These are phyloP conservation scores for Ctenochaetus hawaiiensis DNA, from an alignment of 2,797 vertebrate species.

Conservation along the genomic window DNA sequence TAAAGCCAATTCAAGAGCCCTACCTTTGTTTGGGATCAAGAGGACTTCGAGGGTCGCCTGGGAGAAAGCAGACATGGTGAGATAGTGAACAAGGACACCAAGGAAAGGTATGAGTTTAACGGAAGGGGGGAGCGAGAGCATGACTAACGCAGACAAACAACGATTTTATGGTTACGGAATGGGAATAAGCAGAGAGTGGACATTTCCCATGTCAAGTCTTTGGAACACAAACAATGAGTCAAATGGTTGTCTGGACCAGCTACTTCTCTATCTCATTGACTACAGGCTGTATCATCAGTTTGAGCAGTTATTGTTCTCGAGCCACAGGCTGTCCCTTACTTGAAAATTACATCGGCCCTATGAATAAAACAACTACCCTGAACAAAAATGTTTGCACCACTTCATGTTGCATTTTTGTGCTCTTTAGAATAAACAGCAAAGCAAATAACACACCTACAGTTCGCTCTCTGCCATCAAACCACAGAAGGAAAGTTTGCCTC, in stretches of 20 bases:
- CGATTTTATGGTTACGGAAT: slow-evolving; percentile 63
- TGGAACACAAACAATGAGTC: slow-evolving; percentile 73
- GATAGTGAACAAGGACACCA: slow-evolving; percentile 44
- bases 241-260: slow-evolving; percentile 52
- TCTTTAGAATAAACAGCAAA: slow-evolving; percentile 26
- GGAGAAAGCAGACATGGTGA: slow-evolving; percentile 71
- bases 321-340: slow-evolving; percentile 47
- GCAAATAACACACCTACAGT: slow-evolving; percentile 24
- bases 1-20: slow-evolving; percentile 82
- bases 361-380: slow-evolving; percentile 21
- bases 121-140: slow-evolving; percentile 47
- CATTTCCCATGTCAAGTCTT: slow-evolving; percentile 79
- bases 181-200: slow-evolving; percentile 68
- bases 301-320: slow-evolving; percentile 57
- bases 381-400: slow-evolving; percentile 18
- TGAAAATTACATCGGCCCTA: slow-evolving; percentile 46
- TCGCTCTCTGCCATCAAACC: slow-evolving; percentile 27
- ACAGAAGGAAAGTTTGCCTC: slow-evolving; percentile 29
- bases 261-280: slow-evolving; percentile 63
- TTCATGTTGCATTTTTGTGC: slow-evolving; percentile 1
- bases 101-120: slow-evolving; percentile 56
- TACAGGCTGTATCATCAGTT: slow-evolving; percentile 61
- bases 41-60: slow-evolving; percentile 71
- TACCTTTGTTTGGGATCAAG: slow-evolving; percentile 80
- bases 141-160: slow-evolving; percentile 74